Evolutionary conservation across 2,113 vertebrate genomes (phyloP).

Genomic region (Sakesphorus luctuosus): DNA sequence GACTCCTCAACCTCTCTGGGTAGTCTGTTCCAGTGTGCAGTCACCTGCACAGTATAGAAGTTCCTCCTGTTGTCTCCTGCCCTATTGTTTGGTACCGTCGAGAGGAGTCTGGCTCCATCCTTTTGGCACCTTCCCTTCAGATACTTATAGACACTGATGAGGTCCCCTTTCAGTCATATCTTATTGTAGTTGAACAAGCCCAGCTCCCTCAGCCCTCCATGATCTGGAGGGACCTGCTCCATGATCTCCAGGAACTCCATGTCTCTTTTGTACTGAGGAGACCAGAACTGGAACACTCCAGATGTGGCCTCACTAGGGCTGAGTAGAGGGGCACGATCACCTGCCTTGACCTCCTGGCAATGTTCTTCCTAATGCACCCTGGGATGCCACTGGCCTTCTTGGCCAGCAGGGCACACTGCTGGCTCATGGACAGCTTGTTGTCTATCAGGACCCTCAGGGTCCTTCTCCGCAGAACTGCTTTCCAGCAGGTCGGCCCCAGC

Average conservation of each 20-base stretch:
- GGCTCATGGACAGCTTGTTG: too few species aligned
- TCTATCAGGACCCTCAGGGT: too few species aligned
- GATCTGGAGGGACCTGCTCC: too few species aligned
- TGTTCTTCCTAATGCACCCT: neutral
- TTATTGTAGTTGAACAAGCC: neutral
- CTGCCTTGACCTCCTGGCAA: neutral
- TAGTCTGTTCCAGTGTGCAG: neutral
- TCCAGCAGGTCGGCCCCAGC: too few species aligned
- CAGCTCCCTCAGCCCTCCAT: neutral
- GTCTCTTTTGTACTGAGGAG: neutral
- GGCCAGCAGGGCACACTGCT: too few species aligned
- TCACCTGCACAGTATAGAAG: neutral
- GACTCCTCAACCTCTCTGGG: neutral
- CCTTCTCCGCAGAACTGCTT: too few species aligned
- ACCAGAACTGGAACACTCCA: neutral
- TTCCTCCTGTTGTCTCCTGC: neutral
- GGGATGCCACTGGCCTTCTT: neutral
- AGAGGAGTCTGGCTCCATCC: neutral
- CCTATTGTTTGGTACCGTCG: neutral
- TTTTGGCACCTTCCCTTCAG: neutral
- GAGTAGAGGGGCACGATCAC: neutral
- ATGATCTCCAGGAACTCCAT: neutral
- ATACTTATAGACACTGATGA: neutral
- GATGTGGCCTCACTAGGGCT: neutral
- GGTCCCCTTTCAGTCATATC: rapidly evolving